A percentile compares a stretch with the other conserved stretches of the same genome.
These are phyloP conservation scores for Anastrepha obliqua DNA, from an alignment of 1,140 invertebrate species.

Conservation along the genomic window DNA sequence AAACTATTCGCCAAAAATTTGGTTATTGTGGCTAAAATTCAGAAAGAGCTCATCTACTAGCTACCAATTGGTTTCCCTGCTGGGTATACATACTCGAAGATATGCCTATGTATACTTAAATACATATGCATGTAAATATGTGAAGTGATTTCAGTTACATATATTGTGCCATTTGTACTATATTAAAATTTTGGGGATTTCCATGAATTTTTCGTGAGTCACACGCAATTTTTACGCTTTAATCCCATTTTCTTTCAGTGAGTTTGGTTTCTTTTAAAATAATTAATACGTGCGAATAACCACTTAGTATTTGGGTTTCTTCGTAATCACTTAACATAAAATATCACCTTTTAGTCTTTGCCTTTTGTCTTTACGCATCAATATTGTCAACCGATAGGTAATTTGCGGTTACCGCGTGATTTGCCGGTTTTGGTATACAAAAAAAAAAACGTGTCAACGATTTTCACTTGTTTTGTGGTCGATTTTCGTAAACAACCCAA, in stretches of 20 bases:
- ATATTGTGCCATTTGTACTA: neutral
- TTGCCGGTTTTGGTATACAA: constrained; percentile 7
- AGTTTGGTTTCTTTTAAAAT: neutral
- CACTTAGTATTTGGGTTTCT: no score
- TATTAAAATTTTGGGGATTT: constrained; percentile 25
- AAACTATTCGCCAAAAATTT: no score
- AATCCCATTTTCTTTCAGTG: neutral
- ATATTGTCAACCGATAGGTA: neutral
- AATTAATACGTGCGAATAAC: no score
- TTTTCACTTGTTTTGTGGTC: constrained; percentile 20
- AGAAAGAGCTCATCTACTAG: no score
- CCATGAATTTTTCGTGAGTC: neutral
- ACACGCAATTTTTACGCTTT: neutral
- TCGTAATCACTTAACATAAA: no score
- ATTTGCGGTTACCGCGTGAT: constrained; percentile 8
- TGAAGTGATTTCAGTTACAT: no score
- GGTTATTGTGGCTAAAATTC: no score
- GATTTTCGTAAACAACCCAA: constrained; percentile 44
- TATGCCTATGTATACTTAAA: neutral
- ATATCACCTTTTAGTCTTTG: neutral
- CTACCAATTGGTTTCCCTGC: neutral
- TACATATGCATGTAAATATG: neutral
- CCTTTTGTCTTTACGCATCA: neutral
- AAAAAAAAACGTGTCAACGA: constrained; percentile 1
- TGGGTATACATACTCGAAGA: neutral